Base-by-base conservation (phyloP, 2,113 vertebrate species). In the Leucopternis melanops region DNA sequence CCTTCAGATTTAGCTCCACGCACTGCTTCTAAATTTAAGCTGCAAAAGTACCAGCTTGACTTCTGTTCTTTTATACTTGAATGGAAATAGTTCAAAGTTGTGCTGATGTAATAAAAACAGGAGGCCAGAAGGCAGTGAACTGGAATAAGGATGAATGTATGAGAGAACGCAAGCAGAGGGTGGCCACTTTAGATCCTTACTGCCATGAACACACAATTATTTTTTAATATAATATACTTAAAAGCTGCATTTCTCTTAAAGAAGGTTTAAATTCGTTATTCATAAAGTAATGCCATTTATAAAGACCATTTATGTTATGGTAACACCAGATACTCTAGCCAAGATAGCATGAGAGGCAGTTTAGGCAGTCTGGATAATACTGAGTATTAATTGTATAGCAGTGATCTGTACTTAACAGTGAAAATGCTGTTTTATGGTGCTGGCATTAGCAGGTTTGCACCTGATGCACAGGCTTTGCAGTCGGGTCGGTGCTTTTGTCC, bases 21-120 rank as follows among this genome's bases (percentile, higher is more conserved):
- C 36, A 22, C 50, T 70, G 36, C 58, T 93, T 81, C 82, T 94
- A 83, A 93, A 88, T 95, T 94, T 90, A 88, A 66, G 31, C 49
- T 55, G 45, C 6, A 6, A 61, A 94, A 92, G 67, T 82, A 82
- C 81, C 54, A n/a, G 50, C 77, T 77, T 82, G 79, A 59, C 38
- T 92, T 94, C 72, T 73, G 36, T 73, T 88, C 77, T 87, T 92
- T 87, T 80, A 73, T 88, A 85, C 69, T 75, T 87, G 44, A 71
- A 57, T 91, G 57, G 86, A 95, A 84, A 61, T 79, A 79, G 47
- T 93, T 95, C 75, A 54, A 77, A 94, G 67, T 92, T 91, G 32
- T 92, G 72, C 88, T 91, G 73, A 67, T 92, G 90, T 83, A 91
- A 83, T 74, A 67, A 86, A 91, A 93, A 62, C 58, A 83, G 72